phyloP scores from a whole-genome alignment of 2,113 vertebrate genomes.

The Lanius ludovicianus region DNA sequence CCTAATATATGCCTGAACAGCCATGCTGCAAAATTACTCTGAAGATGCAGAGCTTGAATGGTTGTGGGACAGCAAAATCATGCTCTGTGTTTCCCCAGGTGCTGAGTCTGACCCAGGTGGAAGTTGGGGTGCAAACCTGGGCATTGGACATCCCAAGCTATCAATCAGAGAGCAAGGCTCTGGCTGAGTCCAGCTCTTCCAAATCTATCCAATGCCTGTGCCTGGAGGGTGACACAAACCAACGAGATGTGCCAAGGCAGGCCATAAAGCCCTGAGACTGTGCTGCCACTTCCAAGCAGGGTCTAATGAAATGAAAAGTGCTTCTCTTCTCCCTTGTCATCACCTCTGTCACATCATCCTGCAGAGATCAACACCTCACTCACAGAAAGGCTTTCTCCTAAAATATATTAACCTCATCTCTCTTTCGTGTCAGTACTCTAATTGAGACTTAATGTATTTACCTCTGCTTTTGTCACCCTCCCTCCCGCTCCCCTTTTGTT shows the following conservation, averaged over 20 bases:
- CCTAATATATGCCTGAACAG: neutral
- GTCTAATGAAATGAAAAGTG: slow-evolving; percentile 3
- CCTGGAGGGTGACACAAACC: neutral
- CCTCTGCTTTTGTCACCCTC: slow-evolving; percentile 17
- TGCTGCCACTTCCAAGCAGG: neutral
- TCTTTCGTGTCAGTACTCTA: neutral
- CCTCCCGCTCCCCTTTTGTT: neutral
- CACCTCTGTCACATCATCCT: slow-evolving; percentile 20
- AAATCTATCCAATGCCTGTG: fast-evolving
- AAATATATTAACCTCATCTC: slow-evolving; percentile 32
- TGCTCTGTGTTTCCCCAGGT: neutral
- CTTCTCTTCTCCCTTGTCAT: slow-evolving; percentile 18
- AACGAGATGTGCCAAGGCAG: neutral
- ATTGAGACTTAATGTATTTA: slow-evolving; percentile 60
- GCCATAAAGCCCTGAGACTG: neutral
- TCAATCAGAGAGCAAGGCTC: neutral
- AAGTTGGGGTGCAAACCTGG: neutral
- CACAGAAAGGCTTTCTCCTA: slow-evolving; percentile 12
- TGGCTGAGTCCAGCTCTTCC: fast-evolving
- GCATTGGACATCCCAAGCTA: neutral
- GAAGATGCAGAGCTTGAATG: neutral
- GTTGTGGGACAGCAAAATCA: neutral
- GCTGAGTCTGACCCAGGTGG: neutral
- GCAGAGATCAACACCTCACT: neutral
- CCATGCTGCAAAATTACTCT: neutral